phyloP scores from a whole-genome alignment of 1,140 invertebrate species.

The Zophobas atratus region DNA sequence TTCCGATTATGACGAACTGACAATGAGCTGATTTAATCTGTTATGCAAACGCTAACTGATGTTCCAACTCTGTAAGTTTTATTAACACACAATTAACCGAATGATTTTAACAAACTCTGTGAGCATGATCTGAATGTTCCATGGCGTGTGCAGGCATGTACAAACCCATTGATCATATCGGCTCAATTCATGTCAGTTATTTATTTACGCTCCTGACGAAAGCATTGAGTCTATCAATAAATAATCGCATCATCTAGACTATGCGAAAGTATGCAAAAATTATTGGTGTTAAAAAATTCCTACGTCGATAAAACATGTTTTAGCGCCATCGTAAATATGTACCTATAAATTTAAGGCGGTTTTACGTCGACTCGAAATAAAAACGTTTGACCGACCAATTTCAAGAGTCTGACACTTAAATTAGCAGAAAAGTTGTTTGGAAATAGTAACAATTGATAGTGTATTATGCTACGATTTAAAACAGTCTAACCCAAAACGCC shows the following conservation, averaged over 20 bases:
- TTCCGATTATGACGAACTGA: no score
- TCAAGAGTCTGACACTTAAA: neutral
- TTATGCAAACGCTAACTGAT: no score
- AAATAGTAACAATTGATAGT: no score
- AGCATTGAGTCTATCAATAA: constrained; percentile 13
- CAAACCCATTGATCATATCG: neutral
- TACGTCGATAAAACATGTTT: constrained; percentile 6
- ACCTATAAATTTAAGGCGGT: constrained; percentile 31
- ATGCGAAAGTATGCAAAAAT: constrained; percentile 4
- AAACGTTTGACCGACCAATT: constrained; percentile 20
- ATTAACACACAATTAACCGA: constrained; percentile 3
- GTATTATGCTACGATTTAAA: neutral
- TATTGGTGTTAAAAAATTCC: constrained; percentile 31
- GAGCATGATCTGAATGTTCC: neutral
- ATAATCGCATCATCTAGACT: constrained; percentile 14
- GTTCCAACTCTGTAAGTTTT: neutral
- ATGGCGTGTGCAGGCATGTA: neutral
- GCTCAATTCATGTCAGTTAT: neutral
- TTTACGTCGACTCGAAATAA: constrained; percentile 36
- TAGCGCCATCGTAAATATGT: constrained; percentile 24
- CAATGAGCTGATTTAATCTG: no score
- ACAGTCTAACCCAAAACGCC: constrained; percentile 15
- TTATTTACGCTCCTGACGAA: constrained; percentile 16
- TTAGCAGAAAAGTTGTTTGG: neutral
- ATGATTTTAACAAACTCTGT: neutral